These are phyloP conservation scores for Philotrypesis tridentata DNA, from an alignment of 1,140 invertebrate genomes.

Conservation along the genomic window DNA sequence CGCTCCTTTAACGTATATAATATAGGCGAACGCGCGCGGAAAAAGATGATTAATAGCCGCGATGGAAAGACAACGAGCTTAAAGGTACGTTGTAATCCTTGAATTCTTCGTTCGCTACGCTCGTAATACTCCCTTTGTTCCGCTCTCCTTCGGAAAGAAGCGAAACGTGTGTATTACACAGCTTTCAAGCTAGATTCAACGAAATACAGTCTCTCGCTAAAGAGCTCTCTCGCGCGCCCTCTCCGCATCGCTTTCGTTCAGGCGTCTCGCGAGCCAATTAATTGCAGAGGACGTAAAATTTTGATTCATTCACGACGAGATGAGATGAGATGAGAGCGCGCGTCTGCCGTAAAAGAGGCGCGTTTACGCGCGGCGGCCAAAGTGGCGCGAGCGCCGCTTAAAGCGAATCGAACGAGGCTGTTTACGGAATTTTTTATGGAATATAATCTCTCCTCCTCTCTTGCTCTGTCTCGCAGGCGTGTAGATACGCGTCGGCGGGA, in stretches of 20 bases:
- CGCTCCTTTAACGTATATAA: too few relatives aligned
- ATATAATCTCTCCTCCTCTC: neutral
- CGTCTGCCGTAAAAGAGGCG: too few relatives aligned
- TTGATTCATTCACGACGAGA: neutral
- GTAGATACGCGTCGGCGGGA: neutral
- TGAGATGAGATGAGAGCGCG: too few relatives aligned
- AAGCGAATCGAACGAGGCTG: neutral
- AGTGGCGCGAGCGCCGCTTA: neutral
- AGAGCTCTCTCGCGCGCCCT: neutral
- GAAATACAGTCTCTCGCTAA: too few relatives aligned
- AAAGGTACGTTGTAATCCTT: too few relatives aligned
- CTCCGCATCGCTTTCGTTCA: neutral
- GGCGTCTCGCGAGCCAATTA: neutral
- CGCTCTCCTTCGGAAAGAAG: too few relatives aligned
- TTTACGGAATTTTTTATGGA: constrained; percentile 12
- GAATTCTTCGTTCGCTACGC: neutral
- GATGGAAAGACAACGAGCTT: neutral
- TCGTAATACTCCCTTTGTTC: too few relatives aligned
- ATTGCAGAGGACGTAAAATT: neutral
- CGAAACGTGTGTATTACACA: too few relatives aligned
- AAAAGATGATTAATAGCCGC: neutral
- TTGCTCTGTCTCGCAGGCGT: neutral
- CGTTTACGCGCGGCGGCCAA: neutral
- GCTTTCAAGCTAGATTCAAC: too few relatives aligned
- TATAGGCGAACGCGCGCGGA: neutral